phyloP scores from a whole-genome alignment of 2,113 vertebrate species.

The Eulacestoma nigropectus region DNA sequence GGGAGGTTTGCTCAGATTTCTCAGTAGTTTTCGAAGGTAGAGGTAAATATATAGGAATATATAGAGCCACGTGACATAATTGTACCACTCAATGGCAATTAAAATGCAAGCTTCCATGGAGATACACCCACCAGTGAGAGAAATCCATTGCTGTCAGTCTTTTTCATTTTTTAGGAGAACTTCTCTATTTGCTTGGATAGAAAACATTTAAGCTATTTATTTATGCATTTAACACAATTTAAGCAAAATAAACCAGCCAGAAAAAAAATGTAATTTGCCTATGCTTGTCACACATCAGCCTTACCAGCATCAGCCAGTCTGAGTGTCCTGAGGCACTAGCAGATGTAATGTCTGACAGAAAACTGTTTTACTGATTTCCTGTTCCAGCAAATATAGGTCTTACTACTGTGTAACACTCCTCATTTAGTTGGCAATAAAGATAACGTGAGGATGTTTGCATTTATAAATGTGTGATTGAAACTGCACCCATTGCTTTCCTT shows the following conservation, averaged over 20 bases:
- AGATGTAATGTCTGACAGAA: conserved; percentile 52
- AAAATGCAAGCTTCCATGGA: neutral
- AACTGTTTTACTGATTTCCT: neutral
- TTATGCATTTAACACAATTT: conserved; percentile 59
- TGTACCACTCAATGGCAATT: neutral
- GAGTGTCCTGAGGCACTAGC: conserved; percentile 11
- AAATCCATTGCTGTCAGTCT: neutral
- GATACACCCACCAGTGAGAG: neutral
- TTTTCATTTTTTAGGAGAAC: neutral
- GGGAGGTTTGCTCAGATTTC: neutral
- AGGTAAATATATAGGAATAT: neutral
- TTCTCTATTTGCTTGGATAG: conserved; percentile 25
- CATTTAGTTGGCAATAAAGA: neutral
- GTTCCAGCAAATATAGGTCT: conserved; percentile 23
- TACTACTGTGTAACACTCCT: neutral
- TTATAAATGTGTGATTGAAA: neutral
- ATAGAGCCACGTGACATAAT: conserved; percentile 9
- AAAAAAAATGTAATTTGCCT: conserved; percentile 53
- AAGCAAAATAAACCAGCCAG: conserved; percentile 58
- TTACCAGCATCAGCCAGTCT: conserved; percentile 16
- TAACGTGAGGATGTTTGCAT: neutral
- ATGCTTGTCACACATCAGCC: conserved; percentile 37
- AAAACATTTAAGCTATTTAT: conserved; percentile 50
- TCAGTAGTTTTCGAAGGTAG: neutral
- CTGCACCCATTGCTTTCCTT: neutral